Conservation (phyloP, 2,113 vertebrate genomes). For the Pica pica region DNA sequence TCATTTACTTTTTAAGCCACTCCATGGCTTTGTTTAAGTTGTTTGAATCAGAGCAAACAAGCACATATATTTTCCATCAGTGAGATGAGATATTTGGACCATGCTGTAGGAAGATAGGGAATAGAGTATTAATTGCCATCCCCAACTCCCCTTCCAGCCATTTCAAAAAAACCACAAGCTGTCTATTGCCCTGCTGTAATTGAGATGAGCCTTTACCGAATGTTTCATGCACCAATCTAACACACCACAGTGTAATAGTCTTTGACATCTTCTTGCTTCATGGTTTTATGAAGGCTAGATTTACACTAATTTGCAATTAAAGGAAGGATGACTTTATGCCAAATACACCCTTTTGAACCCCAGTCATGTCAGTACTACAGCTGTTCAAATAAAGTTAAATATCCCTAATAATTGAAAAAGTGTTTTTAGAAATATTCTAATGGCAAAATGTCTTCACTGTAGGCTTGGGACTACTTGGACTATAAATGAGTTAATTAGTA, state of each 20-base stretch:
- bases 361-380: not conserved
- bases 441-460: not conserved
- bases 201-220: not conserved
- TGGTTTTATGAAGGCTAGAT: not conserved
- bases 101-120: not conserved
- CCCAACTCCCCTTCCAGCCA: not conserved
- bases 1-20: not conserved
- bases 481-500: not conserved
- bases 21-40: not conserved
- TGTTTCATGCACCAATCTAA: not conserved
- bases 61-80: not conserved
- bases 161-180: not conserved
- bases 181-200: not conserved
- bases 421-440: not conserved
- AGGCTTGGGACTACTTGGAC: not conserved
- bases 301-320: slow-evolving; percentile 29
- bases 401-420: slow-evolving; percentile 42
- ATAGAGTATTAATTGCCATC: not conserved
- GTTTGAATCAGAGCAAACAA: not conserved
- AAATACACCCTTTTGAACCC: not conserved
- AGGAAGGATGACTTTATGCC: not conserved
- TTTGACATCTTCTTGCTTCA: slow-evolving; percentile 8
- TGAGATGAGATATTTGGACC: not conserved
- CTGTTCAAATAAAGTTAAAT: slow-evolving; percentile 41
- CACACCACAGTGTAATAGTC: not conserved